phyloP scores from a whole-genome alignment of 2,888 invertebrate genomes.

The Cheilosia urbana region DNA sequence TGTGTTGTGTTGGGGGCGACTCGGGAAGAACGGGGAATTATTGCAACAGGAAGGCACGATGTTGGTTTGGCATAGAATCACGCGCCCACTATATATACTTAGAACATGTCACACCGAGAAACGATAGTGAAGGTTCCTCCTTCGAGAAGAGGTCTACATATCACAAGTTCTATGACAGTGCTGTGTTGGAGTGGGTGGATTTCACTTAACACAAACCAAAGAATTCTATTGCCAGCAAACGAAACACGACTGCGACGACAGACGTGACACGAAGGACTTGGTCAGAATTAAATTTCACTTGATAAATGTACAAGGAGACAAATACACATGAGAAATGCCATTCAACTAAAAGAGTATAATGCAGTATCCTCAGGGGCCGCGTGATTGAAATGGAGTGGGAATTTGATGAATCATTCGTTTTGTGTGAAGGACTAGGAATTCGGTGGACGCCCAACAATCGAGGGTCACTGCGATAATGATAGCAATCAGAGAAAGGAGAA shows the following conservation, averaged over 20 bases:
- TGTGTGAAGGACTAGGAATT: slow-evolving; percentile 31
- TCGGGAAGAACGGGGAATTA: slow-evolving; percentile 14
- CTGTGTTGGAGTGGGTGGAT: slow-evolving; percentile 61
- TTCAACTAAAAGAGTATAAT: slow-evolving; percentile 27
- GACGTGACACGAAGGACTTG: slow-evolving; percentile 72
- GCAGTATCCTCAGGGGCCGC: slow-evolving; percentile 33
- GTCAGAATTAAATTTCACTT: slow-evolving; percentile 68
- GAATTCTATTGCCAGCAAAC: slow-evolving; percentile 58
- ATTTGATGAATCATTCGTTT: slow-evolving; percentile 69
- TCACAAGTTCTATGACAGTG: slow-evolving; percentile 48
- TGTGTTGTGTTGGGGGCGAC: not conserved
- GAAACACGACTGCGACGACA: slow-evolving; percentile 18
- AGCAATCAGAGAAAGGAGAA: slow-evolving; percentile 25
- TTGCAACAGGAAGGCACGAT: slow-evolving; percentile 73
- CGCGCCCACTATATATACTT: slow-evolving; percentile 62
- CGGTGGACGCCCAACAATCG: slow-evolving; percentile 26
- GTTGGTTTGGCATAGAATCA: slow-evolving; percentile 72
- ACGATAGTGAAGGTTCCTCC: slow-evolving; percentile 45
- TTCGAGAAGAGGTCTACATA: slow-evolving; percentile 38
- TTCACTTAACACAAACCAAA: slow-evolving; percentile 37
- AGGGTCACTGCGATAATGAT: slow-evolving; percentile 39
- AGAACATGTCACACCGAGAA: slow-evolving; percentile 59
- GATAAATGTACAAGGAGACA: slow-evolving; percentile 45
- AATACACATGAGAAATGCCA: slow-evolving; percentile 35
- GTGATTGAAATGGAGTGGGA: slow-evolving; percentile 55